Evolutionary conservation across 2,113 vertebrate species (phyloP).

Genomic region (Butastur rufipennis): DNA sequence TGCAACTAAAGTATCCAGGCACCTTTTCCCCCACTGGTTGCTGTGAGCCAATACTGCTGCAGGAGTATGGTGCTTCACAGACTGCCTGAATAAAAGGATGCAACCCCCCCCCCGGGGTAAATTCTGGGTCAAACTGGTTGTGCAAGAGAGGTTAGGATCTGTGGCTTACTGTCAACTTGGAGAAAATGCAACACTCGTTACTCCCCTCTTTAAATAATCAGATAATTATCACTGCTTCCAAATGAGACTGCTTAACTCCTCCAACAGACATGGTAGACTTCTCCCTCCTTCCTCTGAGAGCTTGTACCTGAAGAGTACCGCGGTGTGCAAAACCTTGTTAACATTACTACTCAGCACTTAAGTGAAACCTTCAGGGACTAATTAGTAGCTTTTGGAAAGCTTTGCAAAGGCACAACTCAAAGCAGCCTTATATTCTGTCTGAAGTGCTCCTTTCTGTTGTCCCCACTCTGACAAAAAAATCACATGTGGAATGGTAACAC

Average conservation of each 20-base stretch:
- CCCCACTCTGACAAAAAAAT: background rate
- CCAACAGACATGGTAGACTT: background rate
- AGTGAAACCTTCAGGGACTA: background rate
- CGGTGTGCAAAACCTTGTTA: background rate
- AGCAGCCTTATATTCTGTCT: background rate
- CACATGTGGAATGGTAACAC: background rate
- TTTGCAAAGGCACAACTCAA: background rate
- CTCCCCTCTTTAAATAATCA: background rate
- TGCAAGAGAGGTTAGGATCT: background rate
- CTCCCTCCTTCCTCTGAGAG: background rate
- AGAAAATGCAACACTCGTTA: background rate
- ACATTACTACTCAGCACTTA: background rate
- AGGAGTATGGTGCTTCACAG: rapidly evolving
- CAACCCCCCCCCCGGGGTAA: rapidly evolving
- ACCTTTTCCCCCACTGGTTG: background rate
- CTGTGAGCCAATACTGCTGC: background rate
- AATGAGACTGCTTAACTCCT: background rate
- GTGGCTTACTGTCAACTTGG: background rate
- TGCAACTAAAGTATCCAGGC: background rate
- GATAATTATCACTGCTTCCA: background rate
- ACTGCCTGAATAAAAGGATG: background rate
- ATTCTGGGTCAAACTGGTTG: background rate
- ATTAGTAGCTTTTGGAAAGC: background rate
- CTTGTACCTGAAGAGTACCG: background rate
- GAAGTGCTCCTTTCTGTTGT: background rate